Evolutionary conservation across 2,797 vertebrate genomes (phyloP).

Genomic region (Oreortyx pictus): DNA sequence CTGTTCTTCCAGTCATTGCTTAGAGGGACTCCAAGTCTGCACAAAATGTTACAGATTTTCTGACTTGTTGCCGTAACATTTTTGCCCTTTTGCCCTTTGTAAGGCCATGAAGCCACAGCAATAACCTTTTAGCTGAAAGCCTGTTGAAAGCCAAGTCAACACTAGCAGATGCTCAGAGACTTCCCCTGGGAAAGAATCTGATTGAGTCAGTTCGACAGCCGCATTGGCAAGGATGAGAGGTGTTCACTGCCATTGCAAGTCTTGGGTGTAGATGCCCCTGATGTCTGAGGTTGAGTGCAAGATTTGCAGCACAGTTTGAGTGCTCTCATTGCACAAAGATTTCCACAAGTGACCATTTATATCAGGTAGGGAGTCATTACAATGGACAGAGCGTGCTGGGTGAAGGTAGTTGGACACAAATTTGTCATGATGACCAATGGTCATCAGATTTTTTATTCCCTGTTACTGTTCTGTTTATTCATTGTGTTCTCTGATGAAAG

Average conservation of each 20-base stretch:
- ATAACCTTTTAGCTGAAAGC: not conserved
- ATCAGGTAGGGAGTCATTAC: not conserved
- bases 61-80: not conserved
- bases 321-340: not conserved
- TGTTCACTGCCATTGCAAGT: slow-evolving; percentile 38
- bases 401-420: fast-evolving
- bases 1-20: not conserved
- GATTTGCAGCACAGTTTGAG: not conserved
- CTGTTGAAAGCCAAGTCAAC: slow-evolving; percentile 6
- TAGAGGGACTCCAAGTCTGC: not conserved
- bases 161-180: slow-evolving; percentile 38
- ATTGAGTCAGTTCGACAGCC: slow-evolving; percentile 3
- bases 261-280: slow-evolving; percentile 25
- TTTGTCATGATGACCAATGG: not conserved
- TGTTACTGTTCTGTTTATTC: not conserved
- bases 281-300: not conserved
- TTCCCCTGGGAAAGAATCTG: slow-evolving; percentile 16
- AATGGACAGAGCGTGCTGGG: not conserved
- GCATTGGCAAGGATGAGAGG: slow-evolving; percentile 3
- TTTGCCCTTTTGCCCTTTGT: not conserved
- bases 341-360: not conserved
- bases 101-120: not conserved
- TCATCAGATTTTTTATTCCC: not conserved
- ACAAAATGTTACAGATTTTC: not conserved
- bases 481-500: not conserved